phyloP scores from a whole-genome alignment of 2,888 invertebrate genomes.

The Epirrita christyi region DNA sequence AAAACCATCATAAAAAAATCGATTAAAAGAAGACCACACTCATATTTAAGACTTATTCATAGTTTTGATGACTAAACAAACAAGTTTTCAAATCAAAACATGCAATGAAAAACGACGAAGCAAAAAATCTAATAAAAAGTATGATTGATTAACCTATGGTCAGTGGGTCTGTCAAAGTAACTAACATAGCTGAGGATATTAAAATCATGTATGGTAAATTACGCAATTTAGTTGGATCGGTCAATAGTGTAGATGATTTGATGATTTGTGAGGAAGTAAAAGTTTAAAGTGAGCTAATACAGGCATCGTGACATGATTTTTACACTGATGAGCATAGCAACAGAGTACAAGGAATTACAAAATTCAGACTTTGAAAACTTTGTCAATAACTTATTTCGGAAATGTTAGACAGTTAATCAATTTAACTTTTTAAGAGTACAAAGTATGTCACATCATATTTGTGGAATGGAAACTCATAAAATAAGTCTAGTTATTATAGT shows the following conservation, averaged over 20 bases:
- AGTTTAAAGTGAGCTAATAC: background rate
- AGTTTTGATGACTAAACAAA: conserved; percentile 34
- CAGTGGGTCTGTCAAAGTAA: conserved; percentile 24
- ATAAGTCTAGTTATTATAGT: background rate
- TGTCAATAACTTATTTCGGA: too few species aligned
- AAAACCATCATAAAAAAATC: background rate
- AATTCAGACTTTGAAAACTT: too few species aligned
- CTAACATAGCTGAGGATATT: conserved; percentile 7
- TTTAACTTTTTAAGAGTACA: background rate
- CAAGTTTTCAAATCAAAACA: conserved; percentile 33
- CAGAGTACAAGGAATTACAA: too few species aligned
- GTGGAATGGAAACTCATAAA: background rate
- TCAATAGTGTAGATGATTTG: conserved; percentile 13
- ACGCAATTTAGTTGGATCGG: conserved; percentile 16
- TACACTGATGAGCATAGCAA: too few species aligned
- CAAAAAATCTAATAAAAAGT: conserved; percentile 28
- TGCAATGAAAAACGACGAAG: conserved; percentile 28
- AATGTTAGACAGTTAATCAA: background rate
- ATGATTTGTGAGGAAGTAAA: conserved; percentile 3
- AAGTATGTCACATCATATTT: too few species aligned
- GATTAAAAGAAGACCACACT: background rate
- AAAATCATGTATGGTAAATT: conserved; percentile 17
- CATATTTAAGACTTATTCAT: conserved; percentile 20
- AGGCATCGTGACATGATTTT: too few species aligned
- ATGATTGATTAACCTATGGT: conserved; percentile 35